A percentile compares a stretch with the other conserved stretches of the same genome.
Conservation (phyloP, 2,888 invertebrate species). For the Notodonta dromedarius region DNA sequence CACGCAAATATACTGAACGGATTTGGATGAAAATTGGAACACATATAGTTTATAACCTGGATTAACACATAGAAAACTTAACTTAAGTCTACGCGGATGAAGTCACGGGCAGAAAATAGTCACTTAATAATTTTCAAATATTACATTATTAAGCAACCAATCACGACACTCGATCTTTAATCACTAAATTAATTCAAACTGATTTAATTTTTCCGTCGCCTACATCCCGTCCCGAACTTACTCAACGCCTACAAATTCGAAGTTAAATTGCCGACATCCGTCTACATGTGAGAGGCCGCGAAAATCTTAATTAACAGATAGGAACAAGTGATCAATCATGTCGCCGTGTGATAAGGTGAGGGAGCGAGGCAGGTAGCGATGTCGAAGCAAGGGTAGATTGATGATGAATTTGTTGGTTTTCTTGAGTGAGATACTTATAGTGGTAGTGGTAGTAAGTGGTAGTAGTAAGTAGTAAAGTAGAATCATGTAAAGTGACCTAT, state of each 20-base stretch:
- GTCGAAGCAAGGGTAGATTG: constrained; percentile 60
- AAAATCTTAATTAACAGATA: constrained; percentile 84
- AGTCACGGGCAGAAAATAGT: no score
- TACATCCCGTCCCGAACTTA: constrained; percentile 17
- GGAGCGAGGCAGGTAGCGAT: constrained; percentile 59
- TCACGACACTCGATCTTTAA: background rate
- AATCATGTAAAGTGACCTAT: no score
- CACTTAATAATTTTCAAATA: background rate
- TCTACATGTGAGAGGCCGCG: constrained; percentile 76
- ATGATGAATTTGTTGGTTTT: constrained; percentile 36
- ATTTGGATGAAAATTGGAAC: no score
- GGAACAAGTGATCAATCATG: constrained; percentile 72
- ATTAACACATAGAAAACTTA: no score
- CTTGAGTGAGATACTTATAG: background rate
- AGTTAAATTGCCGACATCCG: constrained; percentile 77
- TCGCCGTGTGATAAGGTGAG: constrained; percentile 67
- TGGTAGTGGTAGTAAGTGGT: no score
- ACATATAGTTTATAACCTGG: no score
- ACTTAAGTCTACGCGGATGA: no score
- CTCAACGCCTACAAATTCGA: constrained; percentile 62
- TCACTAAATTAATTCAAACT: background rate
- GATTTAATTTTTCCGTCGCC: constrained; percentile 31
- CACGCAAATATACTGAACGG: no score
- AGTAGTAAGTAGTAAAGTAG: no score
- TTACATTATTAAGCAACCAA: background rate